phyloP scores from a whole-genome alignment of 2,888 invertebrate species.

The Drosophila cracens region DNA sequence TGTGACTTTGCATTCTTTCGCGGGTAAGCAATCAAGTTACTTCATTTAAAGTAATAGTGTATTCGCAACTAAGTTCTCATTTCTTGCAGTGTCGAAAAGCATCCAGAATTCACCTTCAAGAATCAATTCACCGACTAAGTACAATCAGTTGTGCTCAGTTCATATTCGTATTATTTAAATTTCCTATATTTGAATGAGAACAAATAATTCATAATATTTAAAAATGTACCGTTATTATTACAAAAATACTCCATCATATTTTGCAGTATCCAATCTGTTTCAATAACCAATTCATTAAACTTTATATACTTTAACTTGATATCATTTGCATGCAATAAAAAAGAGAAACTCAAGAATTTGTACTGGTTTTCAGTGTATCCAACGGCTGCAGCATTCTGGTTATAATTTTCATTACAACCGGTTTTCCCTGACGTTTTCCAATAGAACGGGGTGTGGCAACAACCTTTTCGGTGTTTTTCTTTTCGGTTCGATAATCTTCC shows the following conservation, averaged over 20 bases:
- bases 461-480: conserved; percentile 12
- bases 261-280: not conserved
- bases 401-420: conserved; percentile 77
- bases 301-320: not conserved
- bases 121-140: conserved; percentile 69
- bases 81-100: conserved; percentile 86
- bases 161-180: not conserved
- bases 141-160: not conserved
- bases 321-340: not conserved
- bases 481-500: conserved; percentile 3
- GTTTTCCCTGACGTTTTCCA: conserved; percentile 57
- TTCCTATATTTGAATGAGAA: not conserved
- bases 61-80: not conserved
- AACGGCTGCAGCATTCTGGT: conserved; percentile 54
- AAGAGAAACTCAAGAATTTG: conserved; percentile 11
- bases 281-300: not conserved
- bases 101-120: conserved; percentile 90
- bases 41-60: no score
- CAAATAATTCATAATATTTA: not conserved
- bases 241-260: not conserved
- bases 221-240: not conserved
- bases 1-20: conserved; percentile 90
- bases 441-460: not conserved
- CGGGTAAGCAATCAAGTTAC: conserved; percentile 85
- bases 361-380: conserved; percentile 33